Percentiles rank a stretch among this genome's conserved stretches.
phyloP scores from a whole-genome alignment of 2,797 vertebrate species.

The Pampus argenteus region DNA sequence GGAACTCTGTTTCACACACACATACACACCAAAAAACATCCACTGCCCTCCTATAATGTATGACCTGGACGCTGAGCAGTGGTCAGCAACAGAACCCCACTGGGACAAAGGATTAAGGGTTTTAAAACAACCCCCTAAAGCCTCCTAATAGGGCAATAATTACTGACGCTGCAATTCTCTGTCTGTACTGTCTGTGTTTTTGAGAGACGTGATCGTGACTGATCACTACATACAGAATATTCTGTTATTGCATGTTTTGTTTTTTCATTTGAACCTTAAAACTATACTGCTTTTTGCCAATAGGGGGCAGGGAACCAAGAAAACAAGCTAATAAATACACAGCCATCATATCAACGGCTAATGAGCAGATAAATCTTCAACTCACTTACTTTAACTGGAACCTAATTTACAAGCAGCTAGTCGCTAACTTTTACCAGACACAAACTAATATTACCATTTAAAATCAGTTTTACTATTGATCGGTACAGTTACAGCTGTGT shows the following conservation, averaged over 20 bases:
- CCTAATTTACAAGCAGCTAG: no score
- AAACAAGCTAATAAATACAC: not conserved
- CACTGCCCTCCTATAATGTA: conserved; percentile 63
- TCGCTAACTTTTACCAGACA: not conserved
- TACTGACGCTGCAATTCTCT: conserved; percentile 55
- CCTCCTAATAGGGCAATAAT: conserved; percentile 73
- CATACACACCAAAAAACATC: conserved; percentile 43
- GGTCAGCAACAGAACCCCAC: conserved; percentile 62
- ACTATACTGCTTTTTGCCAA: not conserved
- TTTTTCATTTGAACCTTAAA: no score
- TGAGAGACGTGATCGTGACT: no score
- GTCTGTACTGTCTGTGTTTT: conserved; percentile 2
- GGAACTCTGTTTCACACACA: conserved; percentile 40
- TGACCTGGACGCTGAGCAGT: conserved; percentile 75
- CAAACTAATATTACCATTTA: not conserved
- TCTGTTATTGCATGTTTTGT: no score
- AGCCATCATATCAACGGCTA: no score
- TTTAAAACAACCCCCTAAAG: conserved; percentile 75
- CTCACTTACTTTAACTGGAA: no score
- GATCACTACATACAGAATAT: no score
- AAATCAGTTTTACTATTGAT: not conserved
- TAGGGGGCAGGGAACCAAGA: not conserved
- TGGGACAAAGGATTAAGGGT: conserved; percentile 76
- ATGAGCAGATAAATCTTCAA: no score
- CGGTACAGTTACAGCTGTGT: not conserved